Evolutionary conservation across 2,797 vertebrate species (phyloP).

Genomic region (Gymnodraco acuticeps): DNA sequence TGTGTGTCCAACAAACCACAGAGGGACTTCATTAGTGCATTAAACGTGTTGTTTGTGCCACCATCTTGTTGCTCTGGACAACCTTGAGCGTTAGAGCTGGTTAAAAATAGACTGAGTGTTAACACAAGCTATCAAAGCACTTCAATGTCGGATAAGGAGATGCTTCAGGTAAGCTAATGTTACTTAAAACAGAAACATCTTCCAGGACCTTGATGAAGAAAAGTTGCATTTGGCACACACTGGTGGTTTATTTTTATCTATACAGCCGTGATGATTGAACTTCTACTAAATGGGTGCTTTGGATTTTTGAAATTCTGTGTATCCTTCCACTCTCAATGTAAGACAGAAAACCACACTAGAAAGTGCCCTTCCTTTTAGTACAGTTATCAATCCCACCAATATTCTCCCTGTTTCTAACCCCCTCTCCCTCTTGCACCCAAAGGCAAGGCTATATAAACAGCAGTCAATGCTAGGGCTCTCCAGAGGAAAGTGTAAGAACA

Average conservation of each 20-base stretch:
- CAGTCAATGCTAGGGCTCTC: slow-evolving; percentile 49
- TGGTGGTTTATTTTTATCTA: background rate
- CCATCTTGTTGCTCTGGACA: slow-evolving; percentile 64
- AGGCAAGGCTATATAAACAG: slow-evolving; percentile 51
- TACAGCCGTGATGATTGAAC: background rate
- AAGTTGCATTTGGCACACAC: slow-evolving; percentile 1
- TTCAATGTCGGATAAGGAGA: slow-evolving; percentile 32
- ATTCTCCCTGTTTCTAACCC: slow-evolving; percentile 5
- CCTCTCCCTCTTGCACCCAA: slow-evolving; percentile 20
- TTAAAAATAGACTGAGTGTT: slow-evolving; percentile 60
- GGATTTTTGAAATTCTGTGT: background rate
- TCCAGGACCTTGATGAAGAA: background rate
- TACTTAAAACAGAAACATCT: slow-evolving; percentile 1
- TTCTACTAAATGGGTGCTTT: background rate
- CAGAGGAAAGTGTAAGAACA: slow-evolving; percentile 42
- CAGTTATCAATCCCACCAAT: slow-evolving; percentile 40
- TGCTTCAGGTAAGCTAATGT: slow-evolving; percentile 20
- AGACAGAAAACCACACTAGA: background rate
- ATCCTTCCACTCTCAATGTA: slow-evolving; percentile 4
- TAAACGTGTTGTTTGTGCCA: slow-evolving; percentile 69
- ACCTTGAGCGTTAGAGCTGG: slow-evolving; percentile 59
- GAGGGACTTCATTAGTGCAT: slow-evolving; percentile 77
- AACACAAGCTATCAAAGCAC: slow-evolving; percentile 44
- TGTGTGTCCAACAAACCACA: slow-evolving; percentile 46
- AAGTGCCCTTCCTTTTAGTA: slow-evolving; percentile 20